A percentile compares a stretch with the other conserved stretches of the same genome.
phyloP scores from a whole-genome alignment of 2,888 invertebrate species.

The Heliconius ethilla region DNA sequence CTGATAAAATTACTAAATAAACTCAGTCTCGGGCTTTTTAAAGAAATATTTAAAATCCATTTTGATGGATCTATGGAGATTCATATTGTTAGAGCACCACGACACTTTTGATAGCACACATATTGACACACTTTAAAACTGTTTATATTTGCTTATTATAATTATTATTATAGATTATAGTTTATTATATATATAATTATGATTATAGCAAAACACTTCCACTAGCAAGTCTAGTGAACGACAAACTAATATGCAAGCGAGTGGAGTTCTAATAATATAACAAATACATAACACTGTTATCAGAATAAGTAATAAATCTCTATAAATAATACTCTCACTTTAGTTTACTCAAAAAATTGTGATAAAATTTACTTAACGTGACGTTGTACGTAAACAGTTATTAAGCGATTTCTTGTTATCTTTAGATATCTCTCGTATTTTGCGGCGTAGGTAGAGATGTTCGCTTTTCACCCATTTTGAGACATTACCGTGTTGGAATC shows the following conservation, averaged over 20 bases:
- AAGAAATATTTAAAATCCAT: slow-evolving; percentile 30
- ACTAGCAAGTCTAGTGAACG: background rate
- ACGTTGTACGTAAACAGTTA: background rate
- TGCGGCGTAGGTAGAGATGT: background rate
- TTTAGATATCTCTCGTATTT: background rate
- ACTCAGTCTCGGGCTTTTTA: slow-evolving; percentile 20
- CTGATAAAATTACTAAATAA: slow-evolving; percentile 10
- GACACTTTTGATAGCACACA: slow-evolving; percentile 19
- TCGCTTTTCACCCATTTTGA: background rate
- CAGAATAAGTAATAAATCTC: slow-evolving; percentile 4
- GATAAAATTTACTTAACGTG: background rate
- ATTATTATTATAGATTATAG: background rate
- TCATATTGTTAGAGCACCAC: slow-evolving; percentile 15
- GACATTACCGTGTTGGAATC: too few relatives aligned
- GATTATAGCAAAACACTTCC: slow-evolving; percentile 1
- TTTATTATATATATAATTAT: slow-evolving; percentile 8
- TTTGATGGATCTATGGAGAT: slow-evolving; percentile 20
- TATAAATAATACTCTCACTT: slow-evolving; percentile 21
- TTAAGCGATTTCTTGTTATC: background rate
- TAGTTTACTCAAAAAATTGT: slow-evolving; percentile 9
- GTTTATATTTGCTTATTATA: background rate
- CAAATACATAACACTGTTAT: slow-evolving; percentile 12
- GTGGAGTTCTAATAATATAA: slow-evolving; percentile 1
- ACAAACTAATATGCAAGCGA: slow-evolving; percentile 14
- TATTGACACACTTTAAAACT: slow-evolving; percentile 13